A percentile compares a stretch with the other conserved stretches of the same genome.
Evolutionary conservation across 2,113 vertebrate species (phyloP).

Genomic region (Ornithorhynchus anatinus): DNA sequence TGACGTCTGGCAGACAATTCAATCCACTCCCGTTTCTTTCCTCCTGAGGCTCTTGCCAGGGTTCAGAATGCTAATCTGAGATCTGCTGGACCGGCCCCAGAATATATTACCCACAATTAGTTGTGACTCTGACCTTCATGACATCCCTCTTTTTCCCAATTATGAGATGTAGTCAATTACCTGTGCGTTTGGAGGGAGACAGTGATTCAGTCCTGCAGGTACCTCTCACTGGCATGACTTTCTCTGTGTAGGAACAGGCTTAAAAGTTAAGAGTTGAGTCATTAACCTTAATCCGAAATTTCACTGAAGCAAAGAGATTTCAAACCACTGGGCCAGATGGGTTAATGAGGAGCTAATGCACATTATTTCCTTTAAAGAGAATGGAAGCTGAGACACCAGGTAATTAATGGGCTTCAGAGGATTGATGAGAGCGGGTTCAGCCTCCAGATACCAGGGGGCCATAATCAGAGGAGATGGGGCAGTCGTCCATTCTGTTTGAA

Average conservation of each 20-base stretch:
- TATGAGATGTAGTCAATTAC: background rate
- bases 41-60: background rate
- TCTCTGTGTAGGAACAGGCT: background rate
- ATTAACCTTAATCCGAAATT: slow-evolving; percentile 16
- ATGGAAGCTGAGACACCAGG: background rate
- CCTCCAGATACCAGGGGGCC: no score
- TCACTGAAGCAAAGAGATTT: background rate
- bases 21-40: background rate
- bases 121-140: background rate
- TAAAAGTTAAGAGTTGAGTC: background rate
- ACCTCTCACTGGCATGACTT: background rate
- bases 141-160: background rate
- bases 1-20: no score
- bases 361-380: background rate
- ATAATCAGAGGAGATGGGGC: no score
- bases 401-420: background rate
- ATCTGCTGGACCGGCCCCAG: no score
- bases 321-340: background rate
- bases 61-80: background rate
- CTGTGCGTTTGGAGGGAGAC: background rate
- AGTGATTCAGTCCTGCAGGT: background rate
- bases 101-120: background rate
- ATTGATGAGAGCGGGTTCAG: no score
- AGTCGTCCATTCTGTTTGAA: no score
- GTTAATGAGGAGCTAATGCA: slow-evolving; percentile 15